Evolutionary conservation across 2,888 invertebrate genomes (phyloP).

Genomic region (Tillus elongatus): DNA sequence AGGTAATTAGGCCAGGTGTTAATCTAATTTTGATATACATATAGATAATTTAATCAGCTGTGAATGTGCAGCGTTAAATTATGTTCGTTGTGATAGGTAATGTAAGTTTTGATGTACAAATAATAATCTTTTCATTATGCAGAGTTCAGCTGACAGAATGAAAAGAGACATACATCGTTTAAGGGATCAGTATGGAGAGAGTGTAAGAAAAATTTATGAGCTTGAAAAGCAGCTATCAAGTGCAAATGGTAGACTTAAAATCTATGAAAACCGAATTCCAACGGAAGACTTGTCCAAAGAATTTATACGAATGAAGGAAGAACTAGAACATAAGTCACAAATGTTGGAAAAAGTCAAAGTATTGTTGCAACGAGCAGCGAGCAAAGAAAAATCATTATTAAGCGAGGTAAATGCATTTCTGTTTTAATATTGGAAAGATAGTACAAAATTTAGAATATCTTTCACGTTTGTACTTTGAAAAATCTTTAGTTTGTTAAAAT

Average conservation of each 20-base stretch:
- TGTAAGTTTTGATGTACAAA: too few species aligned
- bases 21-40: too few species aligned
- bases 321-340: slow-evolving; percentile 51
- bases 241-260: slow-evolving; percentile 25
- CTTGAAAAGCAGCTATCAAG: slow-evolving; percentile 33
- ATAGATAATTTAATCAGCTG: too few species aligned
- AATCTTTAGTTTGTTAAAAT: not conserved
- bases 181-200: slow-evolving; percentile 35
- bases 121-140: slow-evolving; percentile 8
- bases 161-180: slow-evolving; percentile 33
- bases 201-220: slow-evolving; percentile 30
- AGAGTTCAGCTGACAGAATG: slow-evolving; percentile 34
- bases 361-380: slow-evolving; percentile 53
- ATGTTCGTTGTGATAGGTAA: too few species aligned
- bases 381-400: slow-evolving; percentile 53
- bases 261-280: slow-evolving; percentile 20
- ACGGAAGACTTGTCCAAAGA: slow-evolving; percentile 40
- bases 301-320: slow-evolving; percentile 42
- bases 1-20: too few species aligned
- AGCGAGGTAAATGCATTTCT: slow-evolving; percentile 44
- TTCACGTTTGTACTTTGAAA: not conserved
- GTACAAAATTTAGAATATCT: not conserved
- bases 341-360: slow-evolving; percentile 56
- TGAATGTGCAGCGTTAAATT: too few species aligned
- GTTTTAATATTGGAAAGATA: not conserved